Conservation (phyloP, 2,888 invertebrate genomes). For the Apamea crenata region DNA sequence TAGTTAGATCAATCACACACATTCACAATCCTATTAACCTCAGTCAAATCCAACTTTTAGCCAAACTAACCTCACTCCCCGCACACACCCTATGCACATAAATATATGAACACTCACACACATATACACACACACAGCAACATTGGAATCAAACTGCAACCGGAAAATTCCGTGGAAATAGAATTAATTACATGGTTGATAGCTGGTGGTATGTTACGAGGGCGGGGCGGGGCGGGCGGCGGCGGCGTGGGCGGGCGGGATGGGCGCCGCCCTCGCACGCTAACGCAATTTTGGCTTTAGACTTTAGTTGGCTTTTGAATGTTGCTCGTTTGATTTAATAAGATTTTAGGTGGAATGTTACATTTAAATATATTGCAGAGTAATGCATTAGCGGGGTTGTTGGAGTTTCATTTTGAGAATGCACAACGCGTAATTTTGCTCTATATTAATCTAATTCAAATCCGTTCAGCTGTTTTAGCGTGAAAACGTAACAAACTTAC, state of each 20-base stretch:
- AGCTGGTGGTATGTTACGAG: conserved; percentile 56
- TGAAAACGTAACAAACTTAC: too few relatives aligned
- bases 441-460: too few relatives aligned
- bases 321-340: conserved; percentile 47
- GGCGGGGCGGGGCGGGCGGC: conserved; percentile 67
- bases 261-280: conserved; percentile 66
- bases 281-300: conserved; percentile 77
- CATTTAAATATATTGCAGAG: conserved; percentile 14
- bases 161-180: conserved; percentile 75
- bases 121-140: conserved; percentile 33
- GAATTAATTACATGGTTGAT: conserved; percentile 81
- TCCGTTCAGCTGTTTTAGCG: too few relatives aligned
- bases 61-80: conserved; percentile 1
- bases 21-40: conserved; percentile 17
- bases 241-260: conserved; percentile 63
- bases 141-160: conserved; percentile 60
- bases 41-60: conserved; percentile 29
- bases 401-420: background rate
- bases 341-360: conserved; percentile 6
- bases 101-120: conserved; percentile 16
- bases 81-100: conserved; percentile 8
- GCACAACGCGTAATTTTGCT: background rate
- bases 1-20: conserved; percentile 1
- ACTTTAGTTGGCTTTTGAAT: conserved; percentile 66
- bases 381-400: background rate